Base-by-base conservation (phyloP, 2,797 vertebrate species). In the Hemibagrus guttatus region DNA sequence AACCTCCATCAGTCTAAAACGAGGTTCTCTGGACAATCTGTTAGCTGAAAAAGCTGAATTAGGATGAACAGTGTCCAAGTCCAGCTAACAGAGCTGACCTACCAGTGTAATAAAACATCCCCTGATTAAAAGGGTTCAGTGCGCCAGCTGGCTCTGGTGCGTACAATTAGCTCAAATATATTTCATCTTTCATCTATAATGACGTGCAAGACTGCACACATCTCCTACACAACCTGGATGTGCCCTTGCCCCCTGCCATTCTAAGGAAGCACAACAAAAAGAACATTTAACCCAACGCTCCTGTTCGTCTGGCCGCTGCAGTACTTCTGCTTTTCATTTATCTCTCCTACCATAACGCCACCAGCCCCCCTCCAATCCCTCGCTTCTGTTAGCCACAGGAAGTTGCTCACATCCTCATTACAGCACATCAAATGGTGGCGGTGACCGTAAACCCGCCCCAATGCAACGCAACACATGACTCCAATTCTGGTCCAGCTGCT, bases 331-430 rank as follows among this genome's bases (percentile, higher is more conserved):
- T 91, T 91, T 85, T 89, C 90, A 91, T 91, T 91, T 91, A 85
- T 68, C 72, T 63, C 83, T 63, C 68, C 85, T 75, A 74, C 72
- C 89, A 54, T 59, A 69, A 64, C 42, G 59, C 85, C 81, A 66
- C 59, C 56, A 31, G n/a, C 61, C 13, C 59, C 26, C 82, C 79
- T 59, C 74, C 83, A 78, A 86, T 91, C 90, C 93, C 94, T 93
- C 92, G 94, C 93, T 96, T 94, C 94, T 93, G 93, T 94, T 92
- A 95, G 95, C 95, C 95, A 96, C 96, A 96, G 96, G 96, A 97
- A 97, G 96, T 96, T 94, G 95, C 97, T 97, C 96, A 96, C 94
- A 95, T 95, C 94, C 94, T 97, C 96, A 99, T 97, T 96, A 96
- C 95, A 95, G 92, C 94, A 96, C 96, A 96, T 96, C 97, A 97